Evolutionary conservation across 2,888 invertebrate genomes (phyloP), one percentile per base, ranked within the genome.

Genomic region (Helicoverpa assulta): DNA sequence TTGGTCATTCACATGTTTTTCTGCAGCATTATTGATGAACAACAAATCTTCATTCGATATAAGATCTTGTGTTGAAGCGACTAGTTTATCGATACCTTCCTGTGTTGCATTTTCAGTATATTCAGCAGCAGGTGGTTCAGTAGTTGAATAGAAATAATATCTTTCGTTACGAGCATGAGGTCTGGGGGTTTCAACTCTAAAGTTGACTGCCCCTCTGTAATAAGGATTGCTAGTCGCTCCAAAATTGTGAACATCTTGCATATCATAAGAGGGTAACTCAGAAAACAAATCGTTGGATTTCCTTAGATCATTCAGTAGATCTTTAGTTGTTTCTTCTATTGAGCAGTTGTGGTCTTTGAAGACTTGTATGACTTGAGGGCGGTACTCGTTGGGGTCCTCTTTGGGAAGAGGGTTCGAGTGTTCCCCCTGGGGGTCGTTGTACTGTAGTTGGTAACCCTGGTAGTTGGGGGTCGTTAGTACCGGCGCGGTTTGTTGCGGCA

Each of bases 21-120:
- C 95, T 10, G 89, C 92, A 0, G 95, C 94, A 40, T 95, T 92
- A 69, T 97, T 97, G 0, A 97, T 97, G 84, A 96, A 96, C 12
- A 97, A 81, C 10, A 97, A 94, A 88, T 97, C 97, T 83, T 97
- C 96, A 73, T 96, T 96, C 0, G 96, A 94, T 70, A 97, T 96
- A 12, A 97, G 89, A 87, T 97, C 96, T 85, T 96, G 96, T 0
- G 96, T 96, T 2, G 95, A 96, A 53, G 96, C 96, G 16, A 96
- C 96, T 52, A 97, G 88, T 82, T 93, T 96, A 5, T 94, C 93
- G 52, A 94, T 94, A 1, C 95, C 93, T 52, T 92, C 87, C 76
- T 92, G 81, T 43, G 87, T 88, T 26, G 85, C 84, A 56, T 87
- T 88, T 16, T 85, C 75, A 52, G 76, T 85, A 50, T 80, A 51